Evolutionary conservation across 1,140 invertebrate genomes (phyloP).

Genomic region (Bombus waltoni): DNA sequence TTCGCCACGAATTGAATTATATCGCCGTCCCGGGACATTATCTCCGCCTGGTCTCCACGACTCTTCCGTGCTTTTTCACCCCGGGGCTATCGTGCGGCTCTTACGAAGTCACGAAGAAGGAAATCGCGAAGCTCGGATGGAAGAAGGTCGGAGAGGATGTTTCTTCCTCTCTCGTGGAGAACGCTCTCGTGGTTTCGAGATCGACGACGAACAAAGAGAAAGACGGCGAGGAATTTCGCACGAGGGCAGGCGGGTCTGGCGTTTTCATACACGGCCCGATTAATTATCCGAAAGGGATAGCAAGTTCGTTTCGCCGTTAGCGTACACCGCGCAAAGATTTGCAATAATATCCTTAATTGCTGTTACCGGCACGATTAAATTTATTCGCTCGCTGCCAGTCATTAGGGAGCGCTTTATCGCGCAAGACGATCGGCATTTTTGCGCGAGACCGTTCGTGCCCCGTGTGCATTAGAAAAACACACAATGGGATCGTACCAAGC

Average conservation of each 20-base stretch:
- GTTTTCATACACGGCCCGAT: not conserved
- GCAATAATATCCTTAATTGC: slow-evolving; percentile 61
- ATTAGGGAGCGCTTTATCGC: slow-evolving; percentile 53
- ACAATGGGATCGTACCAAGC: slow-evolving; percentile 54
- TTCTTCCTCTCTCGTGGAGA: too few species aligned
- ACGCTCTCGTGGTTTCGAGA: not conserved
- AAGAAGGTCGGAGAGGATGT: too few species aligned
- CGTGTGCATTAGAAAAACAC: slow-evolving; percentile 60
- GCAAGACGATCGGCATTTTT: slow-evolving; percentile 60
- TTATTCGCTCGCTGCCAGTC: slow-evolving; percentile 51
- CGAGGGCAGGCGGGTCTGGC: not conserved
- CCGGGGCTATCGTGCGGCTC: too few species aligned
- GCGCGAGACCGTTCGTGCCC: slow-evolving; percentile 54
- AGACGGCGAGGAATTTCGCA: not conserved
- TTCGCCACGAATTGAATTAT: slow-evolving; percentile 65
- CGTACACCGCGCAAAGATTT: not conserved
- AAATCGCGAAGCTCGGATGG: too few species aligned
- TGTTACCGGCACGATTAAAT: slow-evolving; percentile 58
- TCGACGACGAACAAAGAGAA: not conserved
- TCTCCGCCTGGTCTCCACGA: not conserved
- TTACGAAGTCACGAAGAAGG: too few species aligned
- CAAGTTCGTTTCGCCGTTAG: not conserved
- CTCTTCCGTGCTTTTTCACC: not conserved
- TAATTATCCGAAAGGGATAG: slow-evolving; percentile 38
- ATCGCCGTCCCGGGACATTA: slow-evolving; percentile 50